Conservation (phyloP, 2,113 vertebrate genomes). For the Rhinopomastus cyanomelas region DNA sequence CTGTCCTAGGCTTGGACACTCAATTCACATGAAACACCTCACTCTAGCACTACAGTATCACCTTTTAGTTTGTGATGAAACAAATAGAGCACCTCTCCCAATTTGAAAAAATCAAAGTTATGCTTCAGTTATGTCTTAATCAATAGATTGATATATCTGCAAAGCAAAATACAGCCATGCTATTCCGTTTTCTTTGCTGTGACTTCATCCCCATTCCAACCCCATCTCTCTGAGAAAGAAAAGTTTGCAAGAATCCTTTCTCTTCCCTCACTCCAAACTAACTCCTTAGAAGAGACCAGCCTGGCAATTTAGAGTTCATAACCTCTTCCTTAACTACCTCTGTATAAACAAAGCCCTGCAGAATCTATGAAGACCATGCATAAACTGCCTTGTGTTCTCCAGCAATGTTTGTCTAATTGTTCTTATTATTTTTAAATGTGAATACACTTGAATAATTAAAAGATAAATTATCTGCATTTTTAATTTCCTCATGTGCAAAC, state of each 20-base stretch:
- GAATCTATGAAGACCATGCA: not conserved
- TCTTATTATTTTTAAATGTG: not conserved
- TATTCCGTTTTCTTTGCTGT: not conserved
- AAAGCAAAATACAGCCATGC: not conserved
- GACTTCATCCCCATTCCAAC: not conserved
- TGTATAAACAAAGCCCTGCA: not conserved
- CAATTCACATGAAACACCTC: not conserved
- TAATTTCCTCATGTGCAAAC: not conserved
- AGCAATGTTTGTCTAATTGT: not conserved
- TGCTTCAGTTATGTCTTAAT: not conserved
- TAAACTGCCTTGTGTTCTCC: not conserved
- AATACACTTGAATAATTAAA: not conserved
- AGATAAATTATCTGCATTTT: not conserved
- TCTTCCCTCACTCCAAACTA: not conserved
- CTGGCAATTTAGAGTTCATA: not conserved
- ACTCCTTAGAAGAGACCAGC: not conserved
- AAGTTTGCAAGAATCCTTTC: not conserved
- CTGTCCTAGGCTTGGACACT: rapidly evolving
- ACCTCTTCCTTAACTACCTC: not conserved
- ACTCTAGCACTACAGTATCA: not conserved
- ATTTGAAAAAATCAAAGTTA: not conserved
- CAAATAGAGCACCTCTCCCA: not conserved
- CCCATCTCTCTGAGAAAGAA: not conserved
- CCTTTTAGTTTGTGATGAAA: not conserved
- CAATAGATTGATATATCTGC: not conserved